Base-by-base conservation (phyloP, 2,797 vertebrate genomes). In the Cercopithecus petaurista region DNA sequence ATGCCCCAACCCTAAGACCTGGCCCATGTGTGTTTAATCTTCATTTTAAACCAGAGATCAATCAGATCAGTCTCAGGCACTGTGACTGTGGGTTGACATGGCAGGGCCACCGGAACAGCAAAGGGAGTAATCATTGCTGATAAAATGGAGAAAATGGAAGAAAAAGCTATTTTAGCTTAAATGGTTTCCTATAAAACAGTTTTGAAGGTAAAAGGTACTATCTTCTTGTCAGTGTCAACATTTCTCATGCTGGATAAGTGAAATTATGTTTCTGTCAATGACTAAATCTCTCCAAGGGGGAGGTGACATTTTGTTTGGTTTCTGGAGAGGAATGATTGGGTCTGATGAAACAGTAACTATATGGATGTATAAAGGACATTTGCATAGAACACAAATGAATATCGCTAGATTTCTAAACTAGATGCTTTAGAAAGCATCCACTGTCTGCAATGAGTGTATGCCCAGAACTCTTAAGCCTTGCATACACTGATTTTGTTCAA, bases 201-300 rank as follows among this genome's bases (percentile, higher is more conserved):
- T 98, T 88, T 94, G 85, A 97, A 97, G 90, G 90, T 97, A 98
- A 98, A 98, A 95, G 88, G 85, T 96, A 96, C 96, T 96, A 98
- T 98, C 95, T 97, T 97, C 97, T 96, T 97, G 96, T 98, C 98
- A 97, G 57, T 94, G 98, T 96, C 96, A 93, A 97, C 89, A 95
- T 96, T 95, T 94, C 88, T 95, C 85, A 92, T 28, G 1, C 87
- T 92, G 88, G 85, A 57, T 97, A 96, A 93, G 92, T 93, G 75
- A 96, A 98, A 98, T 97, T 97, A 97, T 96, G 95, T 96, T 97
- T 96, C 92, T 90, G 77, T 95, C 96, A 95, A 48, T 96, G 96
- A 98, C 43, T 46, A 96, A 97, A 97, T 95, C 79, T 94, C 82
- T 97, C 57, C 79, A 93, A 97, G 87, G 83, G 14, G 82, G 39